These are phyloP conservation scores for Actias luna DNA, from an alignment of 2,888 invertebrate genomes.

Conservation along the genomic window DNA sequence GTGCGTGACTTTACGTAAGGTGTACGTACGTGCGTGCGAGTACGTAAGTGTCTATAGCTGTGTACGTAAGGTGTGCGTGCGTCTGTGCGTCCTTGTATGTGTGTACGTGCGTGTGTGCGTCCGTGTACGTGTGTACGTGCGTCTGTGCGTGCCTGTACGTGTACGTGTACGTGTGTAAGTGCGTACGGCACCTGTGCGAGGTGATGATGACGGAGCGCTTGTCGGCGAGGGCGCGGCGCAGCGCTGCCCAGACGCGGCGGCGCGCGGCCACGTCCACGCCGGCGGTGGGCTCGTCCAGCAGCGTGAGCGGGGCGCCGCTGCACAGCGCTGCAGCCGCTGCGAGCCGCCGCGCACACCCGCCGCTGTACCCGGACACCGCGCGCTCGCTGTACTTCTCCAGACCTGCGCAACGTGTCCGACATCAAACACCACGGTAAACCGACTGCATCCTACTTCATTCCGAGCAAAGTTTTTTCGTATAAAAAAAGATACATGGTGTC, in stretches of 20 bases:
- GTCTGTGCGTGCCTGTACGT: neutral
- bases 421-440: too few relatives aligned
- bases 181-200: conserved; percentile 82
- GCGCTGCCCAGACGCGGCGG: conserved; percentile 84
- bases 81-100: neutral
- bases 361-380: conserved; percentile 76
- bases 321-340: conserved; percentile 40
- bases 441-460: too few relatives aligned
- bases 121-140: neutral
- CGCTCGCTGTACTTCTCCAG: conserved; percentile 36
- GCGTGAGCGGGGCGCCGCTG: conserved; percentile 83
- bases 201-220: conserved; percentile 84
- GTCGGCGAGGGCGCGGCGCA: conserved; percentile 69
- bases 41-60: too few relatives aligned
- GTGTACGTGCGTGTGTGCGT: neutral
- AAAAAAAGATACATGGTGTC: too few relatives aligned
- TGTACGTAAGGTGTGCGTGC: too few relatives aligned
- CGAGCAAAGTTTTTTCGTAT: too few relatives aligned
- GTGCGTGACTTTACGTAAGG: too few relatives aligned
- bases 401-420: conserved; percentile 28
- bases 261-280: conserved; percentile 87
- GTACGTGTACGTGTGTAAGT: neutral
- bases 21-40: too few relatives aligned
- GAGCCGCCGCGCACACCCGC: conserved; percentile 87
- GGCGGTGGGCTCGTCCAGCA: conserved; percentile 89